Percentiles rank a stretch among this genome's conserved stretches.
phyloP scores from a whole-genome alignment of 2,797 vertebrate genomes.

The Rhinophrynus dorsalis region DNA sequence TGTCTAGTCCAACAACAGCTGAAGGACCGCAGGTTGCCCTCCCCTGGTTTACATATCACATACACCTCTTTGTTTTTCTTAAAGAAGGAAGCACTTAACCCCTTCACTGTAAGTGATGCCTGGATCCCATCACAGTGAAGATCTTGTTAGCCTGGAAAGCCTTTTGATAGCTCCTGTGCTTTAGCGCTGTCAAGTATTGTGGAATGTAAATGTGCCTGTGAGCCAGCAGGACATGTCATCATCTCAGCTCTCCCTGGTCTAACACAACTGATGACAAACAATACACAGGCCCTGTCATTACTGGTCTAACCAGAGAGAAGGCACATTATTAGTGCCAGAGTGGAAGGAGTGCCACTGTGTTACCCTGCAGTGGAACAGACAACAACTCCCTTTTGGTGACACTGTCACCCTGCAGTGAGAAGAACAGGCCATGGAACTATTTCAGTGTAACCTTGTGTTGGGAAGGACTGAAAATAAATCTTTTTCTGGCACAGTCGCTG shows the following conservation, averaged over 20 bases:
- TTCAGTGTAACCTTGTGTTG: no score
- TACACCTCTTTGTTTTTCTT: not conserved
- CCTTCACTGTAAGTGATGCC: not conserved
- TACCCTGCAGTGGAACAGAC: not conserved
- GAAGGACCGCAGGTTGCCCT: no score
- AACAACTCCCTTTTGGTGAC: not conserved
- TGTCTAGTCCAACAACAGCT: no score
- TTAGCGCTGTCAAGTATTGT: not conserved
- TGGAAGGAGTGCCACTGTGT: not conserved
- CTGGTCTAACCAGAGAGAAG: not conserved
- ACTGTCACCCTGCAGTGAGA: not conserved
- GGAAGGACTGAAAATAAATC: no score
- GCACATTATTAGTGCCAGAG: not conserved
- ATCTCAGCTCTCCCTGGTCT: not conserved
- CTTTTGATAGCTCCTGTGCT: not conserved
- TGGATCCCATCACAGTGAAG: not conserved
- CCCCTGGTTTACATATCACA: no score
- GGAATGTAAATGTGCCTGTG: slow-evolving; percentile 14
- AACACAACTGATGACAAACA: slow-evolving; percentile 13
- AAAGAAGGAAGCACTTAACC: not conserved
- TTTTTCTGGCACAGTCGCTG: no score
- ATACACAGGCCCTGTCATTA: slow-evolving; percentile 9
- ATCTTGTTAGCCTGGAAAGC: not conserved
- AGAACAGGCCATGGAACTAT: not conserved
- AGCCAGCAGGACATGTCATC: not conserved